Base-by-base conservation (phyloP, 2,888 invertebrate species). In the Neoscelio sp. region DNA sequence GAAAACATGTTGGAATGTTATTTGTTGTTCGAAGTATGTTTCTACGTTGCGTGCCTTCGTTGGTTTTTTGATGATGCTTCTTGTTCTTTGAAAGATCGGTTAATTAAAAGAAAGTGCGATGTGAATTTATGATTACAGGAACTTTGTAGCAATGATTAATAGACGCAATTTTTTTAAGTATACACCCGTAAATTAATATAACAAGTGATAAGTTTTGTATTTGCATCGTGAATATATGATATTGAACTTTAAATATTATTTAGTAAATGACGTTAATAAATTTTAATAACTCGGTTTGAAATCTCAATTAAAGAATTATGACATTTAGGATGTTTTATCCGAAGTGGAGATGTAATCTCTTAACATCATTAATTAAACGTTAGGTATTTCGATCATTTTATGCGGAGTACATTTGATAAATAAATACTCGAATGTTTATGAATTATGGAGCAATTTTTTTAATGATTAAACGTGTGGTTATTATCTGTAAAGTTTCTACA, bases 251-350 rank as follows among this genome's bases (percentile, higher is more conserved):
- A 60, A 60, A 8, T 44, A 60, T 60, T 58, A 44, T 42, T 30
- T n/a, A 46, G 20, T 46, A 46, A 44, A 46, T 46, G 46, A 28
- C 46, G 46, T 44, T 46, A 33, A 20, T 2, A 28, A 60, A 46
- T 60, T 60, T 60, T 35, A 60, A 60, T 60, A 60, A n/a, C n/a
- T n/a, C n/a, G n/a, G n/a, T n/a, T n/a, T n/a, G n/a, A 60, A 60
- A 46, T 46, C 4, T 44, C 33, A 60, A 44, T 60, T 46, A 60
- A 60, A 60, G 15, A 46, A 60, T 15, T 20, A 46, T 60, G 46
- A 46, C 46, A 60, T 60, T 60, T 60, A 18, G 17, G 18, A 17
- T 60, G 28, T 28, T 46, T n/a, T n/a, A n/a, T n/a, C n/a, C n/a
- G 60, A 33, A 60, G 33, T 33, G 33, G 46, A 60, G 33, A 33